Base-by-base conservation (phyloP, 2,888 invertebrate species). In the Pachliopta kotzebuea region DNA sequence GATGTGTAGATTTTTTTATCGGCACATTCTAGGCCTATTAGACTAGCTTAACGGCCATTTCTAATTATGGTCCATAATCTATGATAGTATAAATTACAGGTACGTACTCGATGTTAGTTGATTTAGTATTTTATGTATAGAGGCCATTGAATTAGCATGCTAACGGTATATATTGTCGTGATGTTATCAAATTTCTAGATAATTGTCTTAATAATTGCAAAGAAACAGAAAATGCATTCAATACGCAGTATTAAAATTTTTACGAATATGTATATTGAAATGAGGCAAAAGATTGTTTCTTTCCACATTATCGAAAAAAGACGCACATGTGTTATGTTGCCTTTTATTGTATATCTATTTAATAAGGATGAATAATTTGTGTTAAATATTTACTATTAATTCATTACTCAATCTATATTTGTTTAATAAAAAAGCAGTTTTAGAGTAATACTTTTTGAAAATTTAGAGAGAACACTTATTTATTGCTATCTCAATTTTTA, bases 31-130 rank as follows among this genome's bases (percentile, higher is more conserved):
- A 85, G 87, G 88, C 88, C 88, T 88, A 88, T 75, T 84, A 84
- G 76, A 78, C 72, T 76, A 70, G 70, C 73, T 72, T 67, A 73
- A 77, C 56, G 53, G 76, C 79, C 76, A 73, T 77, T 74, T 76
- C 74, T 75, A 76, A 72, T 71, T 80, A 82, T 77, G 79, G 79
- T 86, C 83, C 83, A 81, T 80, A 77, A 82, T 76, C 74, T 52
- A 37, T 49, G 31, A 31, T 85, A 85, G 79, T 76, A 68, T 83
- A 79, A 80, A 79, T 72, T 75, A 81, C 84, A 85, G 86, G 83
- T 85, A 86, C 76, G 29, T 61, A 55, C 55, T 89, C 76, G 84
- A 74, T 88, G 87, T 87, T 89, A 88, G 88, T 79, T 83, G 76
- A 53, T 76, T 79, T 84, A 86, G 81, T 70, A 76, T 86, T 49